phyloP scores from a whole-genome alignment of 1,140 invertebrate species.

The Drosophila setifemur region DNA sequence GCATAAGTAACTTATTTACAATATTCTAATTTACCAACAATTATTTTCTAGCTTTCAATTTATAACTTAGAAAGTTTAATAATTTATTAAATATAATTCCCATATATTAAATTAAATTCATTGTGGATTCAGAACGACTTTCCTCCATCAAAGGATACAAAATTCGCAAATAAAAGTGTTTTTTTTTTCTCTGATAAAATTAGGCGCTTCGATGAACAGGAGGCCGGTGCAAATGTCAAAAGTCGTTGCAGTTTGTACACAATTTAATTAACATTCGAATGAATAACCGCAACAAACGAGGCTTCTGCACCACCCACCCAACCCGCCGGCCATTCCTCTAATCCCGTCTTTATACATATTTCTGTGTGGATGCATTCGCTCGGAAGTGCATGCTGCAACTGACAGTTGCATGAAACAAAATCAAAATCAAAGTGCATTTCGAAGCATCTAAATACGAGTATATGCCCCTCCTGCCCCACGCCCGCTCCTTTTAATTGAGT shows the following conservation, averaged over 20 bases:
- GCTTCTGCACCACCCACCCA: neutral
- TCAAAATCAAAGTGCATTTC: conserved; percentile 59
- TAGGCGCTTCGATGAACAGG: conserved; percentile 62
- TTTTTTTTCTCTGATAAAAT: conserved; percentile 55
- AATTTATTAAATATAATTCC: neutral
- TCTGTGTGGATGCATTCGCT: conserved; percentile 55
- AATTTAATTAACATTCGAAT: conserved; percentile 74
- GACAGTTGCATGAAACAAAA: conserved; percentile 76
- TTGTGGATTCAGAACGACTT: neutral
- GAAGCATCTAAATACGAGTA: conserved; percentile 57
- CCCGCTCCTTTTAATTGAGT: conserved; percentile 24
- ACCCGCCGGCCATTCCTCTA: neutral
- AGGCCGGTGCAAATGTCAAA: conserved; percentile 41
- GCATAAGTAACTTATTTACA: neutral
- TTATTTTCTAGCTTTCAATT: no score
- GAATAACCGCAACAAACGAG: conserved; percentile 37
- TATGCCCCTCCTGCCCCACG: conserved; percentile 4
- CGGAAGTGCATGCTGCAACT: conserved; percentile 74
- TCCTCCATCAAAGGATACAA: conserved; percentile 10
- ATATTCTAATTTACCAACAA: neutral
- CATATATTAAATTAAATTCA: neutral
- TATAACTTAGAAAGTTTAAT: neutral
- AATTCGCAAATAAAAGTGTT: conserved; percentile 30
- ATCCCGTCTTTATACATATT: conserved; percentile 6
- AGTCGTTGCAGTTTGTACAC: conserved; percentile 59